Evolutionary conservation across 92 coral and sea anemone genomes (phyloP).

Genomic region (Epizoanthus fatuus): DNA sequence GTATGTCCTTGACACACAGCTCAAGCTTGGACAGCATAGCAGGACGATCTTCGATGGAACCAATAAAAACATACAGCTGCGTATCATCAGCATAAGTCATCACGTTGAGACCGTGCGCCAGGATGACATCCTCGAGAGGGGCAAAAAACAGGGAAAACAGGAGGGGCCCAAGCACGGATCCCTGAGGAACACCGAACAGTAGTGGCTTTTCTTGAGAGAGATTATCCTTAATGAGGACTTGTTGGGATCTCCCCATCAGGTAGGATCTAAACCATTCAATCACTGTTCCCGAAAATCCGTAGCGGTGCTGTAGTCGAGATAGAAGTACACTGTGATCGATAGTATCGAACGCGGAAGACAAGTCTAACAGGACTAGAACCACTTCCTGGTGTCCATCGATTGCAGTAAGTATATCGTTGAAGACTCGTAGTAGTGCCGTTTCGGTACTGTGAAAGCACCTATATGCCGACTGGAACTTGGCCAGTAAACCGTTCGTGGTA

Average conservation of each 20-base stretch:
- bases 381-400: not conserved
- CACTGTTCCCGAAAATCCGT: not conserved
- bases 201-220: no score
- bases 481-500: conserved; percentile 2
- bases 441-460: conserved; percentile 6
- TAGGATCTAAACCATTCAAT: not conserved
- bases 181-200: no score
- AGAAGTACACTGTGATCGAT: conserved; percentile 1
- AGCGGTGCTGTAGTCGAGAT: not conserved
- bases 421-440: not conserved
- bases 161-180: no score
- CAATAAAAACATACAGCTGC: no score
- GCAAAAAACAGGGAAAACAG: no score
- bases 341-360: conserved; percentile 2
- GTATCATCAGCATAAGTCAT: no score
- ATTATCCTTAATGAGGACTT: no score
- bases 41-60: no score
- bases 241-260: not conserved
- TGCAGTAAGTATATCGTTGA: conserved; percentile 1
- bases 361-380: not conserved
- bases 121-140: no score
- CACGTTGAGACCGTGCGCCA: no score
- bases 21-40: no score
- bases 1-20: no score
- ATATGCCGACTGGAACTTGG: conserved; percentile 19